These are phyloP conservation scores for Morone saxatilis DNA, from an alignment of 2,113 vertebrate genomes.

Conservation along the genomic window DNA sequence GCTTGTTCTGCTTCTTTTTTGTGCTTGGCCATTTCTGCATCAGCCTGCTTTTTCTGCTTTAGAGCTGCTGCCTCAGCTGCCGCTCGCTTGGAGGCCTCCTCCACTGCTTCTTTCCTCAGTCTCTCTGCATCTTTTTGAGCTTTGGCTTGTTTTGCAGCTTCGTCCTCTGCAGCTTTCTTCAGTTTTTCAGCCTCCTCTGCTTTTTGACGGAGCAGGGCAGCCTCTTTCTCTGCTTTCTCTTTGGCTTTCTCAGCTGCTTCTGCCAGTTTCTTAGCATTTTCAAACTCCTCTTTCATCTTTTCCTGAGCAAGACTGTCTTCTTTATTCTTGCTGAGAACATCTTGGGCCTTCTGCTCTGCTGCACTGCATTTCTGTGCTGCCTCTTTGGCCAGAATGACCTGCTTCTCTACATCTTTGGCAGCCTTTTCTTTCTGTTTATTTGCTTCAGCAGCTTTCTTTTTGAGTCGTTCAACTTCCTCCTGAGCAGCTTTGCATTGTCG, in stretches of 20 bases:
- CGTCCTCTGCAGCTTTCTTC: conserved; percentile 90
- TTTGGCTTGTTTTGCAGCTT: conserved; percentile 87
- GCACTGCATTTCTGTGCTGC: conserved; percentile 89
- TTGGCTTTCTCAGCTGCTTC: conserved; percentile 91
- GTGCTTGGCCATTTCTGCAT: conserved; percentile 93
- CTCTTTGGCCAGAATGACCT: conserved; percentile 90
- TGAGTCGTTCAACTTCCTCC: conserved; percentile 92
- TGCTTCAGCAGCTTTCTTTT: conserved; percentile 89
- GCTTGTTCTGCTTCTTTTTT: conserved; percentile 93
- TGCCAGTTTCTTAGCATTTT: conserved; percentile 86
- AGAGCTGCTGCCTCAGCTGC: conserved; percentile 91
- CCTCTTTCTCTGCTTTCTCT: conserved; percentile 89
- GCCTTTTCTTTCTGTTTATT: conserved; percentile 90
- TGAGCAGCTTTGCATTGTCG: conserved; percentile 90
- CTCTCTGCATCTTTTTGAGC: conserved; percentile 90
- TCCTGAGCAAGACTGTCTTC: conserved; percentile 90
- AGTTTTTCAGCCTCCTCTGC: conserved; percentile 92
- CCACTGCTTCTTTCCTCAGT: conserved; percentile 91
- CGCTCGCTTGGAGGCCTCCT: conserved; percentile 88
- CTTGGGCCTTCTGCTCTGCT: conserved; percentile 90
- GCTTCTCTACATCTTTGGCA: conserved; percentile 90
- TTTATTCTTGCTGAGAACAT: conserved; percentile 89
- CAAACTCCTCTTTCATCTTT: conserved; percentile 88
- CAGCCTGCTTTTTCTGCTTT: conserved; percentile 91
- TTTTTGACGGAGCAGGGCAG: conserved; percentile 86